These are phyloP conservation scores for Eumacrocentrus americanus DNA, from an alignment of 2,888 invertebrate species.

Conservation along the genomic window DNA sequence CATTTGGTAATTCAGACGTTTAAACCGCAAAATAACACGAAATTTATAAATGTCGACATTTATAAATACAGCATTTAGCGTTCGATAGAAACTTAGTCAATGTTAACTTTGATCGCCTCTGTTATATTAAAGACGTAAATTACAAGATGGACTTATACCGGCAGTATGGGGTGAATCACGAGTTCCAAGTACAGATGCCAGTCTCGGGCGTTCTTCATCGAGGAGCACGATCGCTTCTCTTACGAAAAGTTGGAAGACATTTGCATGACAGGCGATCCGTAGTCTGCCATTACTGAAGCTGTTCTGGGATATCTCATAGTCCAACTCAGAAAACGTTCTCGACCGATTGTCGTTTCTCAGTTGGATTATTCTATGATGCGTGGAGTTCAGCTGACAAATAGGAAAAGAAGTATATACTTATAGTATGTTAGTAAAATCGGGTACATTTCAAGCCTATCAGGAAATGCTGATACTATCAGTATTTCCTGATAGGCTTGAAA, in stretches of 20 bases:
- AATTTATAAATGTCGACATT: too few species aligned
- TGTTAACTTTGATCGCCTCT: too few species aligned
- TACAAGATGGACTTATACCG: conserved; percentile 16
- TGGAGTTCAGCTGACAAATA: conserved; percentile 57
- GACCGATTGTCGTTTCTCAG: conserved; percentile 43
- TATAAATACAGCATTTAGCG: too few species aligned
- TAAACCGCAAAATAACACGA: too few species aligned
- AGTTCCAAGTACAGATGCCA: conserved; percentile 77
- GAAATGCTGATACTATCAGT: too few species aligned
- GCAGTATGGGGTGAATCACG: conserved; percentile 65
- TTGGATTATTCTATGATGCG: conserved; percentile 43
- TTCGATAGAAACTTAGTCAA: too few species aligned
- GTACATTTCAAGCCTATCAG: too few species aligned
- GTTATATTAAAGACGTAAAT: background rate
- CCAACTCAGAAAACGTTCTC: conserved; percentile 65
- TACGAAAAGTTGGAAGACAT: conserved; percentile 72
- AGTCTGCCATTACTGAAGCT: conserved; percentile 72
- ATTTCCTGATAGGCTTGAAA: too few species aligned
- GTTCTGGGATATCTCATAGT: conserved; percentile 69
- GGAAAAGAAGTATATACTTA: too few species aligned
- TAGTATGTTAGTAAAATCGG: too few species aligned
- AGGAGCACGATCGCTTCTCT: conserved; percentile 69
- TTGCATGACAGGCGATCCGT: conserved; percentile 71
- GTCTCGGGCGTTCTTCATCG: conserved; percentile 77
- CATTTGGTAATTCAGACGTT: too few species aligned